A percentile compares a stretch with the other conserved stretches of the same genome.
phyloP scores from a whole-genome alignment of 2,888 invertebrate species.

The Papilio gigon region DNA sequence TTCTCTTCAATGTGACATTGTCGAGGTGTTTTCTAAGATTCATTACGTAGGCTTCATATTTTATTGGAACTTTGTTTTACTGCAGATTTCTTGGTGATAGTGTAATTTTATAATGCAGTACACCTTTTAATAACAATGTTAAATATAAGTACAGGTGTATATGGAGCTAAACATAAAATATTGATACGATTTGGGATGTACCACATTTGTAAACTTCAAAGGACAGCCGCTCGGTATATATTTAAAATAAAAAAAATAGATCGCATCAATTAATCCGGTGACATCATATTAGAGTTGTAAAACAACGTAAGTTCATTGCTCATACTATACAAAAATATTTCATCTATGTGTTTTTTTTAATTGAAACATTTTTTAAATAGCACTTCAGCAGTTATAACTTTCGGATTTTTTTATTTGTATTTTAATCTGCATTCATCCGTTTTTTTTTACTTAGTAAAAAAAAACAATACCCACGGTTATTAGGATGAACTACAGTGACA shows the following conservation, averaged over 20 bases:
- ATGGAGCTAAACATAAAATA: neutral
- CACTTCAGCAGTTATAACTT: no score
- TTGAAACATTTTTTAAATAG: no score
- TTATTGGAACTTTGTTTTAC: neutral
- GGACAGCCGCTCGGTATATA: slow-evolving; percentile 1
- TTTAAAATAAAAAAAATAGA: slow-evolving; percentile 30
- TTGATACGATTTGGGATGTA: slow-evolving; percentile 8
- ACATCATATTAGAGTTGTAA: slow-evolving; percentile 33
- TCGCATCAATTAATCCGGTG: slow-evolving; percentile 33
- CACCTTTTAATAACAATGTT: no score
- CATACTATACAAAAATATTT: neutral
- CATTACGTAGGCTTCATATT: neutral
- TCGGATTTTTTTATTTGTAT: no score
- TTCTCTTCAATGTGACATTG: slow-evolving; percentile 6
- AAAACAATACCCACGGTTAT: no score
- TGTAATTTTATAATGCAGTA: no score
- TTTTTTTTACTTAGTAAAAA: no score
- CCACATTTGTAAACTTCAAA: neutral
- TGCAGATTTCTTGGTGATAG: no score
- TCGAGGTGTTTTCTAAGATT: neutral
- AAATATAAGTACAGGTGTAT: no score
- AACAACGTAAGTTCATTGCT: neutral
- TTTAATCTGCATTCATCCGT: no score
- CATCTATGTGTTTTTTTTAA: no score
- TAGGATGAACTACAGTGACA: slow-evolving; percentile 24